phyloP scores from a whole-genome alignment of 2,888 invertebrate genomes.

The Omphaloscelis lunosa region DNA sequence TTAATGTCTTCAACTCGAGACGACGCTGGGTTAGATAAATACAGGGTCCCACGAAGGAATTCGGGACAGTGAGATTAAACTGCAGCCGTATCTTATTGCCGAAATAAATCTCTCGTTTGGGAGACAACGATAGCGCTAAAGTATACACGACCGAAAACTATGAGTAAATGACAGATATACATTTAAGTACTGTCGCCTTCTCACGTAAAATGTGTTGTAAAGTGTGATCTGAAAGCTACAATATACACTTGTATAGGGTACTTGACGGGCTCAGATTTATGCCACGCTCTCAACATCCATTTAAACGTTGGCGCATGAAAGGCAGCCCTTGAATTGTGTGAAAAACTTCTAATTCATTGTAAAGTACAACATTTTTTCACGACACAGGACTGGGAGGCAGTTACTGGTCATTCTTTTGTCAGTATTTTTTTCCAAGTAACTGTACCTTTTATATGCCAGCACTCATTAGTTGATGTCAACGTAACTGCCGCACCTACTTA shows the following conservation, averaged over 20 bases:
- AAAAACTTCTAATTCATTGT: constrained; percentile 51
- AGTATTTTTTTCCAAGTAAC: constrained; percentile 20
- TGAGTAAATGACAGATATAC: constrained; percentile 70
- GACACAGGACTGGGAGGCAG: constrained; percentile 13
- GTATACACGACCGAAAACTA: constrained; percentile 56
- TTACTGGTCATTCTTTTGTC: constrained; percentile 36
- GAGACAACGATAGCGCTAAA: constrained; percentile 52
- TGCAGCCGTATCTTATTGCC: constrained; percentile 63
- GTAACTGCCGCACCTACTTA: constrained; percentile 26
- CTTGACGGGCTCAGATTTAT: constrained; percentile 54
- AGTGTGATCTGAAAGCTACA: constrained; percentile 52
- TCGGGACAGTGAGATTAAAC: constrained; percentile 57
- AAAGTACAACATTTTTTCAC: constrained; percentile 35
- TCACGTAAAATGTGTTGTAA: constrained; percentile 59
- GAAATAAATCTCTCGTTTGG: constrained; percentile 68
- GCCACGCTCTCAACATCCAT: constrained; percentile 51
- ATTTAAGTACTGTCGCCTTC: constrained; percentile 55
- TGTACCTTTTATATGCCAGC: constrained; percentile 26
- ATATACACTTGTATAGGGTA: constrained; percentile 47
- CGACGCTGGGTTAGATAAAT: constrained; percentile 49
- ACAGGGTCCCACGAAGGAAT: constrained; percentile 40
- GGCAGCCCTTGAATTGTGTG: constrained; percentile 43
- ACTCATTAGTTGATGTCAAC: constrained; percentile 52
- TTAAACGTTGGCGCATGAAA: constrained; percentile 58
- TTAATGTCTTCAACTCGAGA: constrained; percentile 24